Evolutionary conservation across 2,113 vertebrate species (phyloP).

Genomic region (Condylura cristata): DNA sequence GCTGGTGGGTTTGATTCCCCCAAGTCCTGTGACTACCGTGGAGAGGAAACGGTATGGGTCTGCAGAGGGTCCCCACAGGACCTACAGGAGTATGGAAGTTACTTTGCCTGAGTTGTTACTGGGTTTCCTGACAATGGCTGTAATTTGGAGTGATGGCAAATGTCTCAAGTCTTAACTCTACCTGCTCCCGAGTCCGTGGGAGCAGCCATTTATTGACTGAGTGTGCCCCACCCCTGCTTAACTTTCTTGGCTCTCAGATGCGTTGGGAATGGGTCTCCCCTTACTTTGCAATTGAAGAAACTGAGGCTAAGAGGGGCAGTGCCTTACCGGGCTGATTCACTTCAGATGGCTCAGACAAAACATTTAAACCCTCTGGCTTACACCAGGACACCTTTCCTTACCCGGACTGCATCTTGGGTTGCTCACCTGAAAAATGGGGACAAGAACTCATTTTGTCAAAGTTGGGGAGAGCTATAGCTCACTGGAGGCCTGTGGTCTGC

Average conservation of each 20-base stretch:
- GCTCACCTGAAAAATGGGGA: neutral
- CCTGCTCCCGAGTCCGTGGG: neutral
- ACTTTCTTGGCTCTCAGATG: neutral
- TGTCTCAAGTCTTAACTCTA: neutral
- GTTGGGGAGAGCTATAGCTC: neutral
- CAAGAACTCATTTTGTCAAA: neutral
- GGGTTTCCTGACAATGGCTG: neutral
- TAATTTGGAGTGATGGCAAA: neutral
- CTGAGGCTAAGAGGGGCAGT: neutral
- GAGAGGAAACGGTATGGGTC: neutral
- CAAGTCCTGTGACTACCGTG: neutral
- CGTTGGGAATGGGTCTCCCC: neutral
- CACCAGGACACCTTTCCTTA: neutral
- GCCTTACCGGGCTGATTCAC: neutral
- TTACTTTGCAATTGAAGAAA: neutral
- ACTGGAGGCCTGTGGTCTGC: neutral
- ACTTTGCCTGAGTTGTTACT: neutral
- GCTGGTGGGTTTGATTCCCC: neutral
- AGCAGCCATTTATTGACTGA: no score
- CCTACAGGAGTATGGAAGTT: neutral
- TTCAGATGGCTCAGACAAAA: neutral
- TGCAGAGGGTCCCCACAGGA: neutral
- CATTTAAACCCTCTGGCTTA: neutral
- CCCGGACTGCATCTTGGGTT: neutral
- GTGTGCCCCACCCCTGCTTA: neutral